These are phyloP conservation scores for Trachemys scripta DNA, from an alignment of 2,113 vertebrate species.

Conservation along the genomic window DNA sequence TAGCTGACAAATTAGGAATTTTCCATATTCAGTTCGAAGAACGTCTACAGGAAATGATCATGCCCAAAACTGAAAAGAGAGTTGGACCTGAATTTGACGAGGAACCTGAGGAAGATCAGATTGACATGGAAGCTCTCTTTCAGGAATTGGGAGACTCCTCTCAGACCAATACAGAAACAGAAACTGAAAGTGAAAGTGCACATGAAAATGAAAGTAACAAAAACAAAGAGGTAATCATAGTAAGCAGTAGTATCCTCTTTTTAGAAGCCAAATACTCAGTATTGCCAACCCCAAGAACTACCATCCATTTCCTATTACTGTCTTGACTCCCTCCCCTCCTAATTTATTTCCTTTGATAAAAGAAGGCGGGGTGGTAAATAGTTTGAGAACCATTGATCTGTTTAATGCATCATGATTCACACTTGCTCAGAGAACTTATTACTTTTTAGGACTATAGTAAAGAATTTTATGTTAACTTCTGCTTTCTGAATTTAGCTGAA, in stretches of 20 bases:
- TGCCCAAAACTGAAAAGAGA: slow-evolving; percentile 85
- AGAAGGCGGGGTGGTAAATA: too few species aligned
- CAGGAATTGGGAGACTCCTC: slow-evolving; percentile 25
- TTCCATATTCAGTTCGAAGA: slow-evolving; percentile 95
- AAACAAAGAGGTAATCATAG: slow-evolving; percentile 57
- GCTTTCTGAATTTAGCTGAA: neutral
- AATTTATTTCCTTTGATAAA: neutral
- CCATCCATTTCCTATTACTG: neutral
- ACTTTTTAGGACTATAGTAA: neutral
- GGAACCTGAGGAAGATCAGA: slow-evolving; percentile 79
- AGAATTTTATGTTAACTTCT: neutral
- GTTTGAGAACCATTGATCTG: neutral
- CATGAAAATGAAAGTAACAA: slow-evolving; percentile 30
- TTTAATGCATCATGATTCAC: neutral
- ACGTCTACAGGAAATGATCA: slow-evolving; percentile 88
- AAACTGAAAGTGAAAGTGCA: slow-evolving; percentile 20
- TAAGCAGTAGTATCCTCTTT: neutral
- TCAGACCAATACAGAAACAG: slow-evolving; percentile 26
- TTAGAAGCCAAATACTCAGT: neutral
- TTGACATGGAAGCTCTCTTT: slow-evolving; percentile 54
- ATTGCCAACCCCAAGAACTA: neutral
- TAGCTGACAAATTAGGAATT: slow-evolving; percentile 88
- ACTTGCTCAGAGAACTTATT: neutral
- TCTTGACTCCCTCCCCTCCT: neutral
- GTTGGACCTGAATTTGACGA: slow-evolving; percentile 81